Conservation (phyloP, 2,888 invertebrate genomes). For the Drosophila imparisetae region DNA sequence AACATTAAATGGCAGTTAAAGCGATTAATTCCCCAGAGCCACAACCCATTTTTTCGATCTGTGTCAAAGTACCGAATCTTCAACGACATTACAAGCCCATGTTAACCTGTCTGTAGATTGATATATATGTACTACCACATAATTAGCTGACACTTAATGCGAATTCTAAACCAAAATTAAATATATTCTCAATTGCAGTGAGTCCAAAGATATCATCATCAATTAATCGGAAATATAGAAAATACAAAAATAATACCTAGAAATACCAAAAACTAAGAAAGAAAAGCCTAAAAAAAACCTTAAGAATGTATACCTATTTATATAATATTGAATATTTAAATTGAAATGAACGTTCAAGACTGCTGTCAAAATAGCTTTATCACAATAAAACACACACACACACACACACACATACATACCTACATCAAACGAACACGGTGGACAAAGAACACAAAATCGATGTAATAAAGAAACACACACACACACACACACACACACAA, state of each 20-base stretch:
- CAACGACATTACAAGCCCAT: background rate
- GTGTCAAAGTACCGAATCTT: background rate
- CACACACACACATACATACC: constrained; percentile 24
- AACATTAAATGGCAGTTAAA: background rate
- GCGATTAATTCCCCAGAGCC: background rate
- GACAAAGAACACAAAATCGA: constrained; percentile 31
- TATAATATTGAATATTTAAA: constrained; percentile 78
- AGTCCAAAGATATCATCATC: constrained; percentile 28
- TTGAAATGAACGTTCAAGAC: constrained; percentile 81
- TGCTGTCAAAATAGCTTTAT: constrained; percentile 82
- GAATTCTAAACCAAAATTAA: background rate
- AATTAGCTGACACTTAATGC: constrained; percentile 1
- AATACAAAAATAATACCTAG: background rate
- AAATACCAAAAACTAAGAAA: constrained; percentile 5
- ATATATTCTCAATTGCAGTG: constrained; percentile 51
- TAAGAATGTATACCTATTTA: constrained; percentile 77
- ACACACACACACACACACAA: background rate
- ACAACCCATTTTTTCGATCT: background rate
- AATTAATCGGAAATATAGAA: constrained; percentile 26
- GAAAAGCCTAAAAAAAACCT: constrained; percentile 22
- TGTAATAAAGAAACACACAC: background rate
- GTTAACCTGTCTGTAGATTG: constrained; percentile 4
- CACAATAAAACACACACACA: constrained; percentile 51
- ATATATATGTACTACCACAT: background rate
- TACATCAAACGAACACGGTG: constrained; percentile 26